These are phyloP conservation scores for Hydroisotoma schaefferi DNA, from an alignment of 2,888 invertebrate species.

Conservation along the genomic window DNA sequence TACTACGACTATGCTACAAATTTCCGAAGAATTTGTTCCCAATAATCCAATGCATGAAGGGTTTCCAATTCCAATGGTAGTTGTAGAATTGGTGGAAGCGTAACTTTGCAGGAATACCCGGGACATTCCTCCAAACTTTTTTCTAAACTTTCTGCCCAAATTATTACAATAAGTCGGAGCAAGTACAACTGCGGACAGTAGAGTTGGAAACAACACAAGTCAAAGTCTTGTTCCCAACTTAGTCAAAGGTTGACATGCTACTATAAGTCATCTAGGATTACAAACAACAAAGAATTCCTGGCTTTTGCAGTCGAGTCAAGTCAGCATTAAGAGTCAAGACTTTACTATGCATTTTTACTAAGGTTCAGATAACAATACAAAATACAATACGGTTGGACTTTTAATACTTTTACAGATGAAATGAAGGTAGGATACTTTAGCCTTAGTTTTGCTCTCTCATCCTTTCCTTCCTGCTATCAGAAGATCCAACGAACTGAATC, in stretches of 20 bases:
- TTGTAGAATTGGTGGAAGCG: too few species aligned
- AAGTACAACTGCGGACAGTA: background rate
- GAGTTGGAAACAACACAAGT: background rate
- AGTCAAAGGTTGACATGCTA: conserved; percentile 1
- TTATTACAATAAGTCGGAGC: background rate
- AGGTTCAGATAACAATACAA: too few species aligned
- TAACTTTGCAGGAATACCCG: too few species aligned
- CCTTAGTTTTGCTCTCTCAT: too few species aligned
- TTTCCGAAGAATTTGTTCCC: conserved; percentile 4
- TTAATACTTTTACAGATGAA: too few species aligned
- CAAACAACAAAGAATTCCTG: conserved; percentile 2
- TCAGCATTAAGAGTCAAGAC: background rate
- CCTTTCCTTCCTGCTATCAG: background rate
- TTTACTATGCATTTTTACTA: too few species aligned
- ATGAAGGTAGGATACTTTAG: too few species aligned
- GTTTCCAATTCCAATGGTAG: background rate
- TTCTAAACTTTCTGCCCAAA: background rate
- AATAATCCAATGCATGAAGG: background rate
- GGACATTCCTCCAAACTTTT: conserved; percentile 1
- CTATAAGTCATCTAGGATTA: conserved; percentile 4
- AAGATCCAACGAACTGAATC: background rate
- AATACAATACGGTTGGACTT: too few species aligned
- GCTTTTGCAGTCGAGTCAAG: background rate
- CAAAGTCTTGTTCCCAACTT: background rate
- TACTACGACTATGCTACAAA: background rate